phyloP scores from a whole-genome alignment of 2,888 invertebrate genomes.

The Eulithis testata region DNA sequence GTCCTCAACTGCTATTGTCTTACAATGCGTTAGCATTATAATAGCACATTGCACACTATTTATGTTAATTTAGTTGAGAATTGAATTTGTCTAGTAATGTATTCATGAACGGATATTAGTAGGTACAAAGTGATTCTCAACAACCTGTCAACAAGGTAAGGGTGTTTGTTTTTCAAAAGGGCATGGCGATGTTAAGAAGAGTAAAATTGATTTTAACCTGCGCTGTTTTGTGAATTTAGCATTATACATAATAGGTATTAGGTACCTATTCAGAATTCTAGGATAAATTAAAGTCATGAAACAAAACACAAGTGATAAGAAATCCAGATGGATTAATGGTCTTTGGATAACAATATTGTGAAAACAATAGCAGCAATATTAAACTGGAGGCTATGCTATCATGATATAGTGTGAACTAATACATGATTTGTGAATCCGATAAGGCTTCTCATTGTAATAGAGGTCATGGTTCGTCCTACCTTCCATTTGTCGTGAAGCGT shows the following conservation, averaged over 20 bases:
- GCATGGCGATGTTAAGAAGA: background rate
- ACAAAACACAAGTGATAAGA: too few relatives aligned
- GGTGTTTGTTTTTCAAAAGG: slow-evolving; percentile 28
- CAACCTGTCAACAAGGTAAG: slow-evolving; percentile 62
- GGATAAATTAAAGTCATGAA: too few relatives aligned
- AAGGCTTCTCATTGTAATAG: slow-evolving; percentile 57
- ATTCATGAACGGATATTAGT: slow-evolving; percentile 72
- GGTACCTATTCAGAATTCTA: too few relatives aligned
- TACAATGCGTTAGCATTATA: slow-evolving; percentile 78
- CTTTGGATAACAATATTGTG: slow-evolving; percentile 1
- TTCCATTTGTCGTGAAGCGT: slow-evolving; percentile 70
- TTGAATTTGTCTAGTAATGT: slow-evolving; percentile 79
- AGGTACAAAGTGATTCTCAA: slow-evolving; percentile 60
- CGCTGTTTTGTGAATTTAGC: too few relatives aligned
- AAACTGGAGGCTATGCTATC: slow-evolving; percentile 21
- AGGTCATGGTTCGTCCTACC: slow-evolving; percentile 65
- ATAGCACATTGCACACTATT: slow-evolving; percentile 80
- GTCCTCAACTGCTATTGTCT: slow-evolving; percentile 77
- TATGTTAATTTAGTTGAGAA: slow-evolving; percentile 80
- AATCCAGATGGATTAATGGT: too few relatives aligned
- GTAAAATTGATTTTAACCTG: background rate
- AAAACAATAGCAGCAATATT: slow-evolving; percentile 11
- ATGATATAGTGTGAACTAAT: slow-evolving; percentile 52
- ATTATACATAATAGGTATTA: too few relatives aligned
- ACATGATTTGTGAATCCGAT: slow-evolving; percentile 57